Evolutionary conservation across 2,888 invertebrate genomes (phyloP), one percentile per base, ranked within the genome.

Genomic region (Sarcophaga variegata): DNA sequence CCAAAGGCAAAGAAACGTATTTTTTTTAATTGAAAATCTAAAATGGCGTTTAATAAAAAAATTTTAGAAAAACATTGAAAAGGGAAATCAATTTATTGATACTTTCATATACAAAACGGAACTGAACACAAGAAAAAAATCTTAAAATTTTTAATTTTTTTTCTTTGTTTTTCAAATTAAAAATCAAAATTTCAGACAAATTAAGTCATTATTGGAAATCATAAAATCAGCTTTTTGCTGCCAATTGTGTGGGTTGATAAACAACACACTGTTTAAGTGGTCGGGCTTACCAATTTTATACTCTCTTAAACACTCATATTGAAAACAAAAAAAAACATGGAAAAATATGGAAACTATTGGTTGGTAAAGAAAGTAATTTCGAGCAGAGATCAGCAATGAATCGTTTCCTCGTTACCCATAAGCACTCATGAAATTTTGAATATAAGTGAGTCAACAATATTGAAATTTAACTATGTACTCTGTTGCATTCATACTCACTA

Each of bases 11-110:
- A 14, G 8, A 54, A 54, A 54, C 54, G 14, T 54, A 54, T 63
- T 81, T 81, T 0, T 22, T 81, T 22, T 78, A 59, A 76, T 76
- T 83, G 54, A 60, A 66, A 47, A 84, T 54, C 59, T 64, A 75
- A 84, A 79, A 84, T 80, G 69, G 79, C 79, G 78, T 49, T 63
- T 69, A 59, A 27, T 54, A 17, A 4, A 54, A 17, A 54, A 54
- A 14, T 12, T 5, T 14, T 22, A 8, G 5, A 64, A 67, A 12
- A 66, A 27, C 6, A 20, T 63, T n/a, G 11, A 37, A 54, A 59
- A 67, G 75, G 87, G 84, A 87, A 84, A 69, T 87, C 79, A 82
- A 76, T 87, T 87, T 84, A 76, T 84, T 84, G 71, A 81, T 82
- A 79, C 69, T 79, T 84, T 66, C n/a, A 62, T 54, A 54, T 17